Evolutionary conservation across 1,140 invertebrate genomes (phyloP), one percentile per base, ranked within the genome.

Genomic region (Oedothorax gibbosus): DNA sequence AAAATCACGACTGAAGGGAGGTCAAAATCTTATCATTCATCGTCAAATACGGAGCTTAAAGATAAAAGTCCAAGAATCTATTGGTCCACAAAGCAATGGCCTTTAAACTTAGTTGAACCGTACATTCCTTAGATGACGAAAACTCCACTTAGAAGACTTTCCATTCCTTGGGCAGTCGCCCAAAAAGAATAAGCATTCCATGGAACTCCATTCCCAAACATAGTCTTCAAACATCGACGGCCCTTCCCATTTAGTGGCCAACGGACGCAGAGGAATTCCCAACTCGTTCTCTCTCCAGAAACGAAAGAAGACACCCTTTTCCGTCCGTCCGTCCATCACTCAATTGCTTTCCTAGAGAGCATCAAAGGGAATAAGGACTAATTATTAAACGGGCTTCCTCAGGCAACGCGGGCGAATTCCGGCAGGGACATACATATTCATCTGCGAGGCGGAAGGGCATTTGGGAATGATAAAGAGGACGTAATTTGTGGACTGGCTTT

Each of bases 341-440:
- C 79, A 82, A 82, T 82, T 82, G 73, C 68, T 69, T 73, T 64
- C 15, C 54, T 62, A 11, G n/a, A 69, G 56, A 15, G 76, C 79
- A 49, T 82, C 79, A 82, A 82, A 82, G 79, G 79, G 62, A 18
- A 62, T 60, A 66, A 21, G 49, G 78, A 64, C 79, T 82, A 82
- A 82, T 82, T 82, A 82, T 82, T 82, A 72, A 72, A 68, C 21
- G 21, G 79, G 68, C 65, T 69, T n/a, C 79, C 56, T 49, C 6
- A 69, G 79, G 79, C 72, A 62, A 69, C 71, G 65, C 57, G 71
- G 71, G 76, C 62, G 62, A 78, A 78, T 53, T 15, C 77, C 51
- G 50, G 64, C 11, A 11, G 64, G 11, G 35, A 56, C 79, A 82
- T 82, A 64, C 79, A 82, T 82, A 82, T 82, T 82, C 79, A 82